phyloP scores from a whole-genome alignment of 2,888 invertebrate species.

The Thymelicus sylvestris region DNA sequence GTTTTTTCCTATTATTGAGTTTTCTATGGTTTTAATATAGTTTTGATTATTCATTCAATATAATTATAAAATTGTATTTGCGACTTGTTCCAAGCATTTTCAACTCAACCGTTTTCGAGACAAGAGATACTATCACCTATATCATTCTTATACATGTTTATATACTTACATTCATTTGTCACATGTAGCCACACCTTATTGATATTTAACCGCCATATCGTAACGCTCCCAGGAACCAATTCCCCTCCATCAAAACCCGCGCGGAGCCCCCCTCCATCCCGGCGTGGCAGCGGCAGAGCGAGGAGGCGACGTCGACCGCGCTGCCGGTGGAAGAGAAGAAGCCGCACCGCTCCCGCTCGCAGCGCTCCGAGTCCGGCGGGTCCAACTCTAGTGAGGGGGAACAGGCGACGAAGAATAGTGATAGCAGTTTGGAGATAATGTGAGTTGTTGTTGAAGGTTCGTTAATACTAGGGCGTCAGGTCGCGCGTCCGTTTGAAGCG shows the following conservation, averaged over 20 bases:
- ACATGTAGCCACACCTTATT: too few species aligned
- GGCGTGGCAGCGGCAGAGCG: conserved; percentile 90
- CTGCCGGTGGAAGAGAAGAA: conserved; percentile 71
- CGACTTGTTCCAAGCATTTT: too few species aligned
- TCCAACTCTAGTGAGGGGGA: conserved; percentile 89
- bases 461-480: too few species aligned
- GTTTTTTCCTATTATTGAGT: too few species aligned
- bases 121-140: too few species aligned
- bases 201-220: too few species aligned
- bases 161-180: too few species aligned
- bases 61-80: too few species aligned
- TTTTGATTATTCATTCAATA: too few species aligned
- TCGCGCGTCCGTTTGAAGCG: conserved; percentile 68
- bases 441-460: conserved; percentile 59
- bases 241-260: conserved; percentile 87
- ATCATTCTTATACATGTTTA: too few species aligned
- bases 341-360: conserved; percentile 75
- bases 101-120: too few species aligned
- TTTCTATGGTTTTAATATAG: too few species aligned
- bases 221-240: conserved; percentile 87
- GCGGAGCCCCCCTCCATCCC: conserved; percentile 90
- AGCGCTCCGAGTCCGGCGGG: conserved; percentile 87
- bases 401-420: conserved; percentile 90
- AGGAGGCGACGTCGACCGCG: conserved; percentile 74
- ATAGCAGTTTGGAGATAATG: conserved; percentile 91